Evolutionary conservation across 1,140 invertebrate species (phyloP), one percentile per base, ranked within the genome.

Genomic region (Sesamia nonagrioides): DNA sequence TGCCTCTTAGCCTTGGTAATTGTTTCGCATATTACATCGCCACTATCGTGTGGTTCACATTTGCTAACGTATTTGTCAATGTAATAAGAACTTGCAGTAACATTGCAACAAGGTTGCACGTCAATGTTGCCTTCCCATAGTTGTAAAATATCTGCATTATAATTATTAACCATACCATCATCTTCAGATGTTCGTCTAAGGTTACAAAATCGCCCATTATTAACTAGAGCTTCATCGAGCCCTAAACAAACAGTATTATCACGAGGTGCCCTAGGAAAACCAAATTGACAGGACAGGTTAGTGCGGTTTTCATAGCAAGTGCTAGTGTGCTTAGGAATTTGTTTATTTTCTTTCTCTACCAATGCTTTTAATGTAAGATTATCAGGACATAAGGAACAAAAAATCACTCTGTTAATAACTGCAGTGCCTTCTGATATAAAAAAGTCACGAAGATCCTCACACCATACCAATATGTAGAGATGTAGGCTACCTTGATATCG

Each of bases 121-220:
- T 63, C 60, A 40, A 63, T 63, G 15, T 63, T 63, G 2, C 13
- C 60, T 33, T 63, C 17, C 35, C 60, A 63, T 63, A 63, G 4
- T 9, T 4, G 1, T 4, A 63, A 40, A 2, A 63, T n/a, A 8
- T 18, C n/a, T 17, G 33, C 3, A 35, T 61, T 63, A 35, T 40
- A 63, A 9, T 63, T 40, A 15, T 63, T 63, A 0, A 63, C 35
- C 60, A 63, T 63, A 2, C 3, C 8, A 37, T 40, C n/a, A n/a
- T n/a, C 35, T 2, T 40, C 5, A 9, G 15, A 15, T 0, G 15
- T 63, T 40, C 60, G 6, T 40, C 11, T 63, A 7, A 63, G 18
- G 2, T 0, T 7, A 63, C 35, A 63, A 40, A 63, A 63, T 40
- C 60, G 35, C 1, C 60, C 60, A 17, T 63, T 40, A 1, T 63